Base-by-base conservation (phyloP, 2,888 invertebrate genomes). In the Pterostichus niger region DNA sequence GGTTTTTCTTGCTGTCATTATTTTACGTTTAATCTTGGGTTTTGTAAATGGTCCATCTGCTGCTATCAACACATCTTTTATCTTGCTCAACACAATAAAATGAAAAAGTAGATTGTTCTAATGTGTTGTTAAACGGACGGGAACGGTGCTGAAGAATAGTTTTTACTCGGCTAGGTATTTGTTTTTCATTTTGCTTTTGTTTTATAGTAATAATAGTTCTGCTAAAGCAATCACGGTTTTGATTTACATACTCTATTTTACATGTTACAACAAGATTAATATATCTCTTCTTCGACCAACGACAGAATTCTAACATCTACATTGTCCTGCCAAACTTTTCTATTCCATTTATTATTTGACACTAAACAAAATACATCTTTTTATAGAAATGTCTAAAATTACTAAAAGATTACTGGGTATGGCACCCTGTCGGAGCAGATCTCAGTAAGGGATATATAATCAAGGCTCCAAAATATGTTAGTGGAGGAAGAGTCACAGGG, bases 21-120 rank as follows among this genome's bases (percentile, higher is more conserved):
- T 75, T 75, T 52, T 54, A 35, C 75, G 75, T 75, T 75, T 75
- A 75, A 75, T 75, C 75, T 75, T 49, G 54, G 54, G 75, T 75
- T 75, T 75, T 54, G 75, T 75, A 75, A 75, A 75, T 75, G 75
- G 75, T 75, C 75, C 75, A 75, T 75, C 75, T 75, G 75, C 40
- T 75, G 52, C 75, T 52, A 52, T 75, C 75, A 75, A 75, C 75
- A 75, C 75, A 54, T 75, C 75, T 75, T 49, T 75, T 75, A 54
- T 75, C 75, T 75, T 75, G 33, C 54, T 52, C 75, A 75, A 75
- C 75, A 54, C 54, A 75, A 75, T 54, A 49, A 75, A 75, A 75
- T 75, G 54, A 75, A 75, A 75, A 75, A 49, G 49, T 31, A 52
- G 75, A 75, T 75, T 75, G 75, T 75, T 75, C 75, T 75, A 75